These are phyloP conservation scores for Laupala kohalensis DNA, from an alignment of 1,140 invertebrate species.

Conservation along the genomic window DNA sequence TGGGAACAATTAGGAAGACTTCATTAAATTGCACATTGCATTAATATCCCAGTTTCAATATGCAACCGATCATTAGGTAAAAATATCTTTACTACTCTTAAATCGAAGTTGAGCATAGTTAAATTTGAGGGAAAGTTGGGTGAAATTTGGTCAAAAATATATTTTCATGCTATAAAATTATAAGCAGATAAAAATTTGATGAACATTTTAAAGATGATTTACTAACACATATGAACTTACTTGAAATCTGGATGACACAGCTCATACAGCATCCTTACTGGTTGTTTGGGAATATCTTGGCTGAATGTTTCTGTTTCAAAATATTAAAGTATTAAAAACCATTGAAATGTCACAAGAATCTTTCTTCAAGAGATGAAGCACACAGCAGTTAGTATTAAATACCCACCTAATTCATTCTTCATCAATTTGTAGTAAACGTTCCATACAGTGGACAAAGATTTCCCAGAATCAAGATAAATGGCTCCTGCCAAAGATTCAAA, in stretches of 20 bases:
- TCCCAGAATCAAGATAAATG: slow-evolving; percentile 76
- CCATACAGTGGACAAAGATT: slow-evolving; percentile 70
- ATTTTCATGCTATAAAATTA: neutral
- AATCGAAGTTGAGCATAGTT: too few relatives aligned
- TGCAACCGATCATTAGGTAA: too few relatives aligned
- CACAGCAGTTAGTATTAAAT: neutral
- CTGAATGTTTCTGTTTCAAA: slow-evolving; percentile 51
- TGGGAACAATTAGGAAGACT: too few relatives aligned
- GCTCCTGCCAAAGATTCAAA: slow-evolving; percentile 88
- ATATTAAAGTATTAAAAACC: neutral
- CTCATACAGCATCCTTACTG: slow-evolving; percentile 73
- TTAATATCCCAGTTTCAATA: too few relatives aligned
- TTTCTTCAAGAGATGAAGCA: neutral
- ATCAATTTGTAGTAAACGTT: slow-evolving; percentile 62
- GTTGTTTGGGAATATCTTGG: slow-evolving; percentile 73
- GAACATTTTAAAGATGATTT: neutral
- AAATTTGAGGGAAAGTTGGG: too few relatives aligned
- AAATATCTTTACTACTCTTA: too few relatives aligned
- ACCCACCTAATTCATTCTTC: slow-evolving; percentile 49
- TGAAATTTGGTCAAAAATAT: too few relatives aligned
- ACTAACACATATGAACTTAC: too few relatives aligned
- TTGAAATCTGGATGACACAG: slow-evolving; percentile 38
- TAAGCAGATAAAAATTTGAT: neutral
- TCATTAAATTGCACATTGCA: too few relatives aligned
- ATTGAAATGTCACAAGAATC: neutral